phyloP scores from a whole-genome alignment of 2,797 vertebrate genomes.

The Steatocranus sp. region DNA sequence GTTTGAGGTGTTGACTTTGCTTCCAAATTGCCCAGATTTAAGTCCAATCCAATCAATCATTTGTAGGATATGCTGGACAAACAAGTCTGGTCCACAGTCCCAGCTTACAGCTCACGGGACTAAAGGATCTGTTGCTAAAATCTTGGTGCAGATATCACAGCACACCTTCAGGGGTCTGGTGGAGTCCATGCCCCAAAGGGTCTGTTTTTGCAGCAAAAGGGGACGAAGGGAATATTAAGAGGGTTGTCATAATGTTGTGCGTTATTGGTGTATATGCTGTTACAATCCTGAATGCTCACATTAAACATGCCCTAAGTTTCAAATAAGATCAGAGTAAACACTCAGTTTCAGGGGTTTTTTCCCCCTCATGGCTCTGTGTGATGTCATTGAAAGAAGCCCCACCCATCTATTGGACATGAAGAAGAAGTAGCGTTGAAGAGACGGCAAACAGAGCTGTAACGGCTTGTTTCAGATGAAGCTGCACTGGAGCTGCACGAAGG shows the following conservation, averaged over 20 bases:
- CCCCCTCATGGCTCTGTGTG: rapidly evolving
- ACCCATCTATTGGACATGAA: rapidly evolving
- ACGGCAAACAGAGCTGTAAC: neutral
- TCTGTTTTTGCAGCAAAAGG: neutral
- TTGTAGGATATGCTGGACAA: neutral
- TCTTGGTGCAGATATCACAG: neutral
- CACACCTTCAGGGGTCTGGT: neutral
- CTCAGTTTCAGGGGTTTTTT: rapidly evolving
- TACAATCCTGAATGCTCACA: neutral
- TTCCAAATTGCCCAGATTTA: rapidly evolving
- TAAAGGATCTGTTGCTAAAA: neutral
- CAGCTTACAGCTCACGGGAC: neutral
- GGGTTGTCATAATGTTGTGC: neutral
- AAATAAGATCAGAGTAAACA: neutral
- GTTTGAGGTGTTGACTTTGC: neutral
- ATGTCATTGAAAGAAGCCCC: neutral
- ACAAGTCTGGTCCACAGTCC: neutral
- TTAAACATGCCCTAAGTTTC: neutral
- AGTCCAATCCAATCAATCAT: neutral
- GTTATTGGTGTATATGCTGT: neutral
- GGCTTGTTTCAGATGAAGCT: neutral
- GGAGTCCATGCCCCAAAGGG: rapidly evolving
- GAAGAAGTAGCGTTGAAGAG: neutral
- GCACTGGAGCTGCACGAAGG: neutral
- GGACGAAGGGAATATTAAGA: neutral